These are phyloP conservation scores for Chloroceryle inda DNA, from an alignment of 2,797 vertebrate genomes.

Conservation along the genomic window DNA sequence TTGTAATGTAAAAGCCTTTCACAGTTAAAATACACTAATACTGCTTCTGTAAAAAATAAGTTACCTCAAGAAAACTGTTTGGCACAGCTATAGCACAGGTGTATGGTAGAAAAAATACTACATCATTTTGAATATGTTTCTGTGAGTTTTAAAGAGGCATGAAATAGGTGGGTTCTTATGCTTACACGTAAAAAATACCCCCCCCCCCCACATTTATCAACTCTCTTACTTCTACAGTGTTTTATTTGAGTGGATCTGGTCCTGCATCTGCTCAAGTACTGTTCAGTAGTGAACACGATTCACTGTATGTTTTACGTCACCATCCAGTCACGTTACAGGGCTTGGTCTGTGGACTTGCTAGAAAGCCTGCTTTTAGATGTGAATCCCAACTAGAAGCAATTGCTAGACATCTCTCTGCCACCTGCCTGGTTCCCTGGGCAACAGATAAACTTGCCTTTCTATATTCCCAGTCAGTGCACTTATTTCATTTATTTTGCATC, in stretches of 20 bases:
- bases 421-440: not conserved
- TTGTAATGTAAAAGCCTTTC: not conserved
- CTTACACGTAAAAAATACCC: not conserved
- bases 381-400: not conserved
- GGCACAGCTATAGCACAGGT: not conserved
- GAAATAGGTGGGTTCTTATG: not conserved
- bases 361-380: not conserved
- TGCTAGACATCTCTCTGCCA: not conserved
- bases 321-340: not conserved
- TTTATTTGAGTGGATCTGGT: not conserved
- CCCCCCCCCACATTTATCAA: not conserved
- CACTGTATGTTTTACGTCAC: not conserved
- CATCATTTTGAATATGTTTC: not conserved
- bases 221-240: not conserved
- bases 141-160: not conserved
- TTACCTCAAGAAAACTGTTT: not conserved
- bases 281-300: not conserved
- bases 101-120: not conserved
- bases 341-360: not conserved
- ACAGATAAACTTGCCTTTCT: not conserved
- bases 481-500: not conserved
- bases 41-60: not conserved
- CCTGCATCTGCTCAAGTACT: not conserved
- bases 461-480: not conserved
- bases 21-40: not conserved